Percentiles rank a stretch among this genome's conserved stretches.
Conservation (phyloP, 1,140 invertebrate species). For the Scaptodrosophila lebanonensis region DNA sequence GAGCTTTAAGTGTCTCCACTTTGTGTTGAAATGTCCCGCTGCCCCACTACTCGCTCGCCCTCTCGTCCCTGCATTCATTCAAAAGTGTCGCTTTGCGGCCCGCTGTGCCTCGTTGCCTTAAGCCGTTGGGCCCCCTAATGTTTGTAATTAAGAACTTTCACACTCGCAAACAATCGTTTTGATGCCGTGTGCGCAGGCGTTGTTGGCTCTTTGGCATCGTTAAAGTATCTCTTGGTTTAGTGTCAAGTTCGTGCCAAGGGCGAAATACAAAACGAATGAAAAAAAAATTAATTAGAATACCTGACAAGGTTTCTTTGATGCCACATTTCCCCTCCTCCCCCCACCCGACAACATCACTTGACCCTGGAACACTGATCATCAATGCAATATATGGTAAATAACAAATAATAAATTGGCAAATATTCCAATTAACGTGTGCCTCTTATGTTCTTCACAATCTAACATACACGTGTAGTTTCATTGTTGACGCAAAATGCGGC, state of each 20-base stretch:
- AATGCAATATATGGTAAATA: too few species aligned
- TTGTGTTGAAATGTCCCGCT: slow-evolving; percentile 74
- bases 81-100: slow-evolving; percentile 71
- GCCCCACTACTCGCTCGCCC: slow-evolving; percentile 26
- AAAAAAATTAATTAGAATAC: slow-evolving; percentile 54
- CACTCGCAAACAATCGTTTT: slow-evolving; percentile 70
- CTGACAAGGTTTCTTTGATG: slow-evolving; percentile 14
- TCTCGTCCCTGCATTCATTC: slow-evolving; percentile 43
- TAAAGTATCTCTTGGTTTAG: slow-evolving; percentile 65
- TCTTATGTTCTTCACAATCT: too few species aligned
- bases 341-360: too few species aligned
- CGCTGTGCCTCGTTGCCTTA: slow-evolving; percentile 65
- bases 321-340: neutral
- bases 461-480: too few species aligned
- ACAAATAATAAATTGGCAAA: too few species aligned
- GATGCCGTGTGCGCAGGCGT: too few species aligned
- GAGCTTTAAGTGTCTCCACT: slow-evolving; percentile 75
- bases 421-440: too few species aligned
- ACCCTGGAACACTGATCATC: too few species aligned
- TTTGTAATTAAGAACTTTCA: slow-evolving; percentile 77
- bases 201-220: slow-evolving; percentile 35
- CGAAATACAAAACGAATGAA: slow-evolving; percentile 27
- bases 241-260: slow-evolving; percentile 69
- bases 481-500: too few species aligned
- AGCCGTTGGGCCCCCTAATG: slow-evolving; percentile 75